A percentile compares a stretch with the other conserved stretches of the same genome.
Evolutionary conservation across 2,888 invertebrate species (phyloP).

Genomic region (Amphipyra berbera): DNA sequence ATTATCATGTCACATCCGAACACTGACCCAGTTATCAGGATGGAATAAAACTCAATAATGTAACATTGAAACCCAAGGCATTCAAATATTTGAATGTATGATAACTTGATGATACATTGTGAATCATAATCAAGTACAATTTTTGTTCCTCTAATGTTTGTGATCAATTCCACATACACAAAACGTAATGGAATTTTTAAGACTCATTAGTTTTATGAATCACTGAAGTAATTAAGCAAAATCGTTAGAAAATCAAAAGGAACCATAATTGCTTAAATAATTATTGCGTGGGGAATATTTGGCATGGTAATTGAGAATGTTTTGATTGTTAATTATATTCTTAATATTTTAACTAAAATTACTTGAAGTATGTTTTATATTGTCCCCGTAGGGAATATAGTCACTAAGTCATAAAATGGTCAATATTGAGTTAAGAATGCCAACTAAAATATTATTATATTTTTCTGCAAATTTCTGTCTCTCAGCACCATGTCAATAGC

Average conservation of each 20-base stretch:
- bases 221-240: conserved; percentile 30
- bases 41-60: conserved; percentile 33
- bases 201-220: conserved; percentile 20
- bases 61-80: conserved; percentile 30
- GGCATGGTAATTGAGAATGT: background rate
- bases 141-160: conserved; percentile 14
- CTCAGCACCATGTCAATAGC: too few relatives aligned
- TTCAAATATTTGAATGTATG: conserved; percentile 14
- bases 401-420: too few relatives aligned
- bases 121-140: conserved; percentile 16
- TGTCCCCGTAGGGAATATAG: too few relatives aligned
- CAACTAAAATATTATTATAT: too few relatives aligned
- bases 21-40: conserved; percentile 35
- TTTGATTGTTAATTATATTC: background rate
- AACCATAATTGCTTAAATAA: conserved; percentile 10
- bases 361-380: background rate
- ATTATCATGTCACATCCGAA: conserved; percentile 25
- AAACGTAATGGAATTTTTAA: conserved; percentile 20
- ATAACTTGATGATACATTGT: conserved; percentile 8
- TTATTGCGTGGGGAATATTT: conserved; percentile 10
- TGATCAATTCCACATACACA: conserved; percentile 17
- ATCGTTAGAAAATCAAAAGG: conserved; percentile 16
- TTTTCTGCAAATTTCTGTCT: too few relatives aligned
- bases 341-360: background rate
- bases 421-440: too few relatives aligned